These are phyloP conservation scores for Rhinichthys klamathensis DNA, from an alignment of 2,113 vertebrate genomes.

Conservation along the genomic window DNA sequence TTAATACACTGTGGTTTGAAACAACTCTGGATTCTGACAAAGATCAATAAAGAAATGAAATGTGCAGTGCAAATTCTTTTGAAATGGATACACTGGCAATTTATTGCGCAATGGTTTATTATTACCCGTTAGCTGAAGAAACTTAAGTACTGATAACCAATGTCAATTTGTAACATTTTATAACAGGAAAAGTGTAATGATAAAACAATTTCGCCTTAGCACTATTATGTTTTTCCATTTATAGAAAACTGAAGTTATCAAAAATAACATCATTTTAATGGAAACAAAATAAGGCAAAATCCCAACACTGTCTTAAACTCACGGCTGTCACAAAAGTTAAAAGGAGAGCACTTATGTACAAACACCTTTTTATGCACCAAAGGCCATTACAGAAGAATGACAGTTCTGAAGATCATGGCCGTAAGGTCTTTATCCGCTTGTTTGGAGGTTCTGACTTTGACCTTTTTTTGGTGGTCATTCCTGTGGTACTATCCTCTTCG, in stretches of 20 bases:
- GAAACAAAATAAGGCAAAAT: not conserved
- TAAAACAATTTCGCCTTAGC: not conserved
- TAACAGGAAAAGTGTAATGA: not conserved
- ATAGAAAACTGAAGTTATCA: not conserved
- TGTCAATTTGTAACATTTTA: conserved; percentile 3
- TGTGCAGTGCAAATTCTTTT: not conserved
- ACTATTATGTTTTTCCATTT: not conserved
- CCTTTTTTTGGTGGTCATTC: conserved; percentile 19
- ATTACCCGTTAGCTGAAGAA: not conserved
- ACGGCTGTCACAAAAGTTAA: not conserved
- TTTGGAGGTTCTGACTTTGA: conserved; percentile 60
- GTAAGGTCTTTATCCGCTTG: conserved; percentile 65
- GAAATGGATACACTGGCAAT: not conserved
- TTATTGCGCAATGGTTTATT: conserved; percentile 15
- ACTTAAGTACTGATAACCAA: not conserved
- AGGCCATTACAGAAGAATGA: not conserved
- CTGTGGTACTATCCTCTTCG: conserved; percentile 41
- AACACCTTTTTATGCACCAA: not conserved
- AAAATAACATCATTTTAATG: not conserved
- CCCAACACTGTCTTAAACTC: not conserved
- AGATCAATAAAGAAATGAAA: conserved; percentile 39
- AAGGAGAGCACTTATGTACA: not conserved
- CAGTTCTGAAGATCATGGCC: conserved; percentile 10
- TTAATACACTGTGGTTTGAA: conserved; percentile 57
- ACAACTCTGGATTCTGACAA: conserved; percentile 22